phyloP scores from a whole-genome alignment of 53 echinoderm and acorn worm genomes.

The Paracentrotus lividus region DNA sequence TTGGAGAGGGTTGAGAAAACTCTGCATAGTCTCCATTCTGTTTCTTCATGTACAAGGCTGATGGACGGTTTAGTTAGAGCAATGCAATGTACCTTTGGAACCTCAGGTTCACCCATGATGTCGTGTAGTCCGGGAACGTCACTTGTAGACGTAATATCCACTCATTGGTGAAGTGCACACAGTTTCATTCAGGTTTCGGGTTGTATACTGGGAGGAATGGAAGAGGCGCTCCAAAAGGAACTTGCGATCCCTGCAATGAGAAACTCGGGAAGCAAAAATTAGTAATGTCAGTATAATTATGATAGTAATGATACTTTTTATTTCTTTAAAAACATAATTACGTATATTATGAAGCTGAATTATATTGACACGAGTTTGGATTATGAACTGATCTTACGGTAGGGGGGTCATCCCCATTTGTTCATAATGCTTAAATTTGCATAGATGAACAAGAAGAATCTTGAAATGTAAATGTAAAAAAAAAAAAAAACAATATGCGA shows the following conservation, averaged over 20 bases:
- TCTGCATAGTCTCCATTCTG: slow-evolving; percentile 6
- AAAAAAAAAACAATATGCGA: too few species aligned
- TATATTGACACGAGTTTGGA: too few species aligned
- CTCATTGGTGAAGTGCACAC: neutral
- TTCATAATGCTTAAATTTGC: too few species aligned
- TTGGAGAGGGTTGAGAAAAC: neutral
- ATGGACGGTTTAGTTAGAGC: neutral
- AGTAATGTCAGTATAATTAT: too few species aligned
- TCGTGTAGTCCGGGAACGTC: neutral
- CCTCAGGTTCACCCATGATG: neutral
- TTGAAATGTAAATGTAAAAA: too few species aligned
- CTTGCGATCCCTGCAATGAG: neutral
- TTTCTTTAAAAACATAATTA: too few species aligned
- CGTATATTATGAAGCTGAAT: too few species aligned
- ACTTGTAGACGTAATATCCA: neutral
- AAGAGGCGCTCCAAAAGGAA: neutral
- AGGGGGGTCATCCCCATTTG: too few species aligned
- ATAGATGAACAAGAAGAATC: too few species aligned
- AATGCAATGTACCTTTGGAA: neutral
- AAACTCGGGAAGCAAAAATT: neutral
- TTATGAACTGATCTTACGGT: too few species aligned
- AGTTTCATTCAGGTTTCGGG: neutral
- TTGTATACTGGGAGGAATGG: neutral
- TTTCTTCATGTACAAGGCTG: neutral
- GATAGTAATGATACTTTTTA: too few species aligned